These are phyloP conservation scores for Drosophila melanogaster DNA, from an alignment of 1,140 invertebrate species.

Conservation along the genomic window DNA sequence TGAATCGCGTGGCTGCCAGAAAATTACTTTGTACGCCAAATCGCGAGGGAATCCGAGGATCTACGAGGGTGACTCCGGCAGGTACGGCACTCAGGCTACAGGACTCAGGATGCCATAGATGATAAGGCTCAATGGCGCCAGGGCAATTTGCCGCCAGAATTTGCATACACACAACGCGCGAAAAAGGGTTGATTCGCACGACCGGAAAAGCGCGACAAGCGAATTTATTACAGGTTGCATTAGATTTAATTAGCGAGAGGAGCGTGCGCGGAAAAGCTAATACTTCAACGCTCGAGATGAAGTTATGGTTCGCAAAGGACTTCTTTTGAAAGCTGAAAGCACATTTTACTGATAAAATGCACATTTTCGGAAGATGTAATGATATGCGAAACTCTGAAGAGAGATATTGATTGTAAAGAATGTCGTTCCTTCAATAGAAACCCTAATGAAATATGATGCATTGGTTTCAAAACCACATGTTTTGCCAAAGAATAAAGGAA, in stretches of 20 bases:
- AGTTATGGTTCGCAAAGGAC: not conserved
- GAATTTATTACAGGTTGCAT: constrained; percentile 84
- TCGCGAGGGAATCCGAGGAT: constrained; percentile 65
- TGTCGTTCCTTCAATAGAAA: not conserved
- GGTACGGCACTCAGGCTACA: constrained; percentile 45
- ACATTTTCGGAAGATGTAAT: not conserved
- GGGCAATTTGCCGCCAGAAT: constrained; percentile 65
- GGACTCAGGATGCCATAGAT: constrained; percentile 31
- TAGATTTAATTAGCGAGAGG: constrained; percentile 74
- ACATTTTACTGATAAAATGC: not conserved
- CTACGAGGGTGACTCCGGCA: constrained; percentile 44
- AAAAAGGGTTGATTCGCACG: constrained; percentile 71
- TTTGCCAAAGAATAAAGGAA: not conserved
- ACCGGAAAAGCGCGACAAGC: constrained; percentile 64
- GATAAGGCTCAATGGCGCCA: constrained; percentile 58
- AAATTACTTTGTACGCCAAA: constrained; percentile 74
- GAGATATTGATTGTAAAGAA: not conserved
- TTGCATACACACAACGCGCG: constrained; percentile 57
- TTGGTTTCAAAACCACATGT: too few relatives aligned
- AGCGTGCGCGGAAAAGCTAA: constrained; percentile 57
- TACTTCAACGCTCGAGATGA: not conserved
- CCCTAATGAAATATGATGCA: not conserved
- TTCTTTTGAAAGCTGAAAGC: too few relatives aligned
- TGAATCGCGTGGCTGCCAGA: constrained; percentile 52
- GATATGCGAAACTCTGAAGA: not conserved